Evolutionary conservation across 2,888 invertebrate genomes (phyloP).

Genomic region (Caenorhabditis uteleia): DNA sequence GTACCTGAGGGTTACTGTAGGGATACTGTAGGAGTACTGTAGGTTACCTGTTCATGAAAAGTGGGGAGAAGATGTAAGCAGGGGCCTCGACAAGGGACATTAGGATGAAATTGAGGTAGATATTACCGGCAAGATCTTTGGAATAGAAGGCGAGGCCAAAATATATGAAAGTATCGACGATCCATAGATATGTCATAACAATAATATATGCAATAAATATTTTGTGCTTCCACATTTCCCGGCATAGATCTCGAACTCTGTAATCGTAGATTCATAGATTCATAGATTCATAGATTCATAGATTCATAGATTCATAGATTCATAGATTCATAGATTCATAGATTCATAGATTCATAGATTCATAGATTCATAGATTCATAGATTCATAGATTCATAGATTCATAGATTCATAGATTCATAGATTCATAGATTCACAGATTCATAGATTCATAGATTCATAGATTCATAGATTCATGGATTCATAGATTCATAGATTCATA

Average conservation of each 20-base stretch:
- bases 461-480: too few relatives aligned
- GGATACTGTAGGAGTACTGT: not conserved
- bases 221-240: conserved; percentile 39
- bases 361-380: too few relatives aligned
- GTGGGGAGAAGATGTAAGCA: conserved; percentile 55
- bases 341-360: too few relatives aligned
- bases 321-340: too few relatives aligned
- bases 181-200: conserved; percentile 56
- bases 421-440: too few relatives aligned
- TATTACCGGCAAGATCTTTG: conserved; percentile 59
- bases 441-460: too few relatives aligned
- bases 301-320: too few relatives aligned
- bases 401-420: too few relatives aligned
- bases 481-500: too few relatives aligned
- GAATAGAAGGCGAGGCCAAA: conserved; percentile 63
- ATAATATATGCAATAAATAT: conserved; percentile 42
- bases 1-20: conserved; percentile 5
- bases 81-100: conserved; percentile 63
- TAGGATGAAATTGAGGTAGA: conserved; percentile 59
- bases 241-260: not conserved
- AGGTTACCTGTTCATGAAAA: conserved; percentile 48
- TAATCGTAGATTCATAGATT: too few relatives aligned
- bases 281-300: not conserved
- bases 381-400: too few relatives aligned
- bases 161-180: conserved; percentile 60